Conservation (phyloP, 2,888 invertebrate species). For the Heliothis peltigera region DNA sequence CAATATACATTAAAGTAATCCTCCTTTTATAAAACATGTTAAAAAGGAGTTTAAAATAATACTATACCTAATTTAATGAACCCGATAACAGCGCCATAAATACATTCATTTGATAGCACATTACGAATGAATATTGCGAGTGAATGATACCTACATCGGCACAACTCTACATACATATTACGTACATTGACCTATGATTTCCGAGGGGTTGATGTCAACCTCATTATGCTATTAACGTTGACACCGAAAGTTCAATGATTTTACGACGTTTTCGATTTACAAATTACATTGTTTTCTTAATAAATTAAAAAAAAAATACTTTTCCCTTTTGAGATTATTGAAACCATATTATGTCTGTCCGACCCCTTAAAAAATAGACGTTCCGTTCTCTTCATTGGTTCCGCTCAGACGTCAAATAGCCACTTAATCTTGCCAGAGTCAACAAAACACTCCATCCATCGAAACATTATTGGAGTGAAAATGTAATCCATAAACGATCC, state of each 20-base stretch:
- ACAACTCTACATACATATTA: conserved; percentile 52
- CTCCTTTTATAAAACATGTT: too few relatives aligned
- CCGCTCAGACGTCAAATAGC: conserved; percentile 53
- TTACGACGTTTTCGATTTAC: conserved; percentile 3
- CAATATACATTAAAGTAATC: not conserved
- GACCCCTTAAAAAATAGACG: conserved; percentile 9
- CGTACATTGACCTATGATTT: conserved; percentile 45
- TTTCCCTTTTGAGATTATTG: too few relatives aligned
- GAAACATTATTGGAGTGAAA: conserved; percentile 64
- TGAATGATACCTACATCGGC: conserved; percentile 51
- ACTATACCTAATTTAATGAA: not conserved
- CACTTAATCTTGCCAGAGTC: conserved; percentile 58
- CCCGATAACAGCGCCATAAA: conserved; percentile 43
- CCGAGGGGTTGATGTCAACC: conserved; percentile 42
- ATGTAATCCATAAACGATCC: conserved; percentile 64
- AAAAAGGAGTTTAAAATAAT: not conserved
- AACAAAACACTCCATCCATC: conserved; percentile 58
- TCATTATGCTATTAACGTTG: conserved; percentile 44
- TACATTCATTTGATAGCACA: conserved; percentile 36
- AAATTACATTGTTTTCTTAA: too few relatives aligned
- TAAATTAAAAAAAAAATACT: too few relatives aligned
- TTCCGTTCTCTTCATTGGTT: conserved; percentile 28
- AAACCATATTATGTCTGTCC: too few relatives aligned
- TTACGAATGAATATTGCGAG: conserved; percentile 41
- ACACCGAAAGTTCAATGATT: conserved; percentile 30